Evolutionary conservation across 2,888 invertebrate genomes (phyloP).

Genomic region (Eretmocerus hayati): DNA sequence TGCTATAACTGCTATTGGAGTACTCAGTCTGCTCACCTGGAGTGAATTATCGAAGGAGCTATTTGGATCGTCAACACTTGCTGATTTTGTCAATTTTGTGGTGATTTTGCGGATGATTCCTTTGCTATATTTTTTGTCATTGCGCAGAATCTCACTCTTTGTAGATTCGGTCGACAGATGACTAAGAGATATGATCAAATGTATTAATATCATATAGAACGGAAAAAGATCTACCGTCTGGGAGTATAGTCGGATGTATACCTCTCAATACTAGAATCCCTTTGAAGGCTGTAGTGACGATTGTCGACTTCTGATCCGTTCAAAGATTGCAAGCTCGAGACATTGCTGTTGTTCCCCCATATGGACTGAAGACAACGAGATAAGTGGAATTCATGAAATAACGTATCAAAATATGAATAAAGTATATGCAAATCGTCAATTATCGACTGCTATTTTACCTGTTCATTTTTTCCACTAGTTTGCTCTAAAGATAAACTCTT

Average conservation of each 20-base stretch:
- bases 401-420: too few relatives aligned
- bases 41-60: conserved; percentile 39
- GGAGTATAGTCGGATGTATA: conserved; percentile 29
- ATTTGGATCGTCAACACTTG: conserved; percentile 67
- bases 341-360: conserved; percentile 79
- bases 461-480: conserved; percentile 47
- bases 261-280: conserved; percentile 76
- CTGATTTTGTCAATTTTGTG: conserved; percentile 76
- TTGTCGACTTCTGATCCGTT: conserved; percentile 55
- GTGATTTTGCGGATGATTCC: conserved; percentile 74
- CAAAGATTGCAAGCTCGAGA: conserved; percentile 74
- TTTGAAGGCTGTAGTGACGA: conserved; percentile 55
- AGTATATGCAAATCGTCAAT: not conserved
- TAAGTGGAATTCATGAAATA: not conserved
- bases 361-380: conserved; percentile 51
- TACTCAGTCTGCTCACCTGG: conserved; percentile 39
- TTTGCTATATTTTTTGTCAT: conserved; percentile 73
- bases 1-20: not conserved
- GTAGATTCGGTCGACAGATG: conserved; percentile 78
- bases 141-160: conserved; percentile 70
- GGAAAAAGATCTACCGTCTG: too few relatives aligned
- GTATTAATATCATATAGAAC: not conserved
- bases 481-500: conserved; percentile 70
- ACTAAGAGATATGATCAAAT: conserved; percentile 42
- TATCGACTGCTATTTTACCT: conserved; percentile 15